Base-by-base conservation (phyloP, 2,113 vertebrate species). In the Paramormyrops kingsleyae region DNA sequence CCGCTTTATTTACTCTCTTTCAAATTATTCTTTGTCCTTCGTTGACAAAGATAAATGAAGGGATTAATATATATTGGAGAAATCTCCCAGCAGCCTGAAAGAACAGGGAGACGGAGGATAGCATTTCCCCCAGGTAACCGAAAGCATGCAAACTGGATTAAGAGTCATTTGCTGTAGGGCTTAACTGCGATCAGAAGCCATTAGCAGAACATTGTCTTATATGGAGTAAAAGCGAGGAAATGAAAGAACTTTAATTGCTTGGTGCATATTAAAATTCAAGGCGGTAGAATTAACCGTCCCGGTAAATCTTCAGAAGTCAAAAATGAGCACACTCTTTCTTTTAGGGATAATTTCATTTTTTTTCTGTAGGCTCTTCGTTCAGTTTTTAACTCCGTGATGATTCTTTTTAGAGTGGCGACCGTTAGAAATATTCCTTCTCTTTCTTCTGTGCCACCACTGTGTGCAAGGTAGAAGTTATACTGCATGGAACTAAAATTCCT, bases 11-110 rank as follows among this genome's bases (percentile, higher is more conserved):
- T 98, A 97, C 97, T 97, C 96, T 95, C 94, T 95, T 93, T 93
- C 95, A 96, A 98, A 97, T 97, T 97, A 98, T 98, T 98, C 95
- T 97, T 96, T 96, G 96, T 96, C 95, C 96, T 97, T 95, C 95
- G 96, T 97, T 99, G 98, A 98, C 98, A 97, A 97, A 98, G 98
- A 98, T 99, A 98, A 99, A 98, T 97, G 97, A 95, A 94, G 96
- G 97, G 98, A 99, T 99, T 99, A 99, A 98, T 98, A 98, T 97
- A 97, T 98, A 99, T 99, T 98, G 97, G 96, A 97, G 96, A 96
- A 97, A 96, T 97, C 96, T 96, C 93, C 83, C 94, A 95, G 94
- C 95, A 95, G 95, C 95, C 94, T 94, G 95, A 94, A 89, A 93
- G 96, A 95, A 94, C 92, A 92, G 92, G 92, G 94, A 92, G 91